These are phyloP conservation scores for Reticulitermes speratus DNA, from an alignment of 1,140 invertebrate species.

Conservation along the genomic window DNA sequence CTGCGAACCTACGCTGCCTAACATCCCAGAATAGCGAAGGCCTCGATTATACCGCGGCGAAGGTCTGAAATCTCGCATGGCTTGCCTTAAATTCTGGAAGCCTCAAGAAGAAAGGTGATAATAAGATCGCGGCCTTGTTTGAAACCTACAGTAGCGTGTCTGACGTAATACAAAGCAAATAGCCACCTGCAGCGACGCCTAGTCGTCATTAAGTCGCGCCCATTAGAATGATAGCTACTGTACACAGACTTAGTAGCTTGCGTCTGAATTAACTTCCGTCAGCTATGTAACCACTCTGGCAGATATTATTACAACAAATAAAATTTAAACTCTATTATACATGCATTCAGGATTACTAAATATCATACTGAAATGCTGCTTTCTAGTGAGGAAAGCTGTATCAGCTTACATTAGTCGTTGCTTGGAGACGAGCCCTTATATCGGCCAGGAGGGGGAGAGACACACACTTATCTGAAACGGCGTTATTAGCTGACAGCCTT, in stretches of 20 bases:
- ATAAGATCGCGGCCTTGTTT: no score
- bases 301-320: slow-evolving; percentile 4
- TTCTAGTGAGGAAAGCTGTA: background rate
- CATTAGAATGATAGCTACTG: background rate
- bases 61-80: no score
- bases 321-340: slow-evolving; percentile 18
- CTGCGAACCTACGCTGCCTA: no score
- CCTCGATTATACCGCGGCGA: no score
- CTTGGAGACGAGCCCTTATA: background rate
- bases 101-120: no score
- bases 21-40: no score
- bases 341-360: slow-evolving; percentile 2
- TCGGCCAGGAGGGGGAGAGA: no score
- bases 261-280: background rate
- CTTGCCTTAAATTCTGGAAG: no score
- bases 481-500: background rate
- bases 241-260: background rate
- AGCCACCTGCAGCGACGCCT: background rate
- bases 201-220: background rate
- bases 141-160: no score
- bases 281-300: background rate
- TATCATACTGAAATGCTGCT: background rate
- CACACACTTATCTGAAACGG: background rate
- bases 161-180: no score
- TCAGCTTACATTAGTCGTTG: slow-evolving; percentile 1